These are phyloP conservation scores for Diaperis boleti DNA, from an alignment of 2,888 invertebrate species.

Conservation along the genomic window DNA sequence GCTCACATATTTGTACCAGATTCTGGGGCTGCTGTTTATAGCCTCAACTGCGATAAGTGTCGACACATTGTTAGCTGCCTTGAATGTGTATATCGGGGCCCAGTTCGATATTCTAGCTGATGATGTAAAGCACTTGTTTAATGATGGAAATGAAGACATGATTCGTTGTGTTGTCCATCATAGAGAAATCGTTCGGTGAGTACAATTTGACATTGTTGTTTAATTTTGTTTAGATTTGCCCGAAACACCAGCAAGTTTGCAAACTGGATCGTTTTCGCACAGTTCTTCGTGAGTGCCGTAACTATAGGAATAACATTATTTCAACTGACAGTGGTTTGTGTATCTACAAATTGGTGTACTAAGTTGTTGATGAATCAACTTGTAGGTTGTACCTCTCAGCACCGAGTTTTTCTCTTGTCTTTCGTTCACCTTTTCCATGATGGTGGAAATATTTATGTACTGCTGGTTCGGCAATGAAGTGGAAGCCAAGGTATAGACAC, in stretches of 20 bases:
- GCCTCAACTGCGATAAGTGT: background rate
- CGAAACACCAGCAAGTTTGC: conserved; percentile 2
- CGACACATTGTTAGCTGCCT: conserved; percentile 17
- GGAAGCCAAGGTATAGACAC: conserved; percentile 12
- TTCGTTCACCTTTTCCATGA: background rate
- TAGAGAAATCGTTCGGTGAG: conserved; percentile 2
- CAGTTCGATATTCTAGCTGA: conserved; percentile 13
- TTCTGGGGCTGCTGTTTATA: background rate
- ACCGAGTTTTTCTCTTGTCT: conserved; percentile 7
- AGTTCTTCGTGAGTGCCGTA: conserved; percentile 8
- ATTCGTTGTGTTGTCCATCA: conserved; percentile 12
- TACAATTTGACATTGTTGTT: background rate
- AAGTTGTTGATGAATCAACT: background rate
- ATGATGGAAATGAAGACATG: conserved; percentile 2
- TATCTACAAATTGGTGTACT: too few species aligned
- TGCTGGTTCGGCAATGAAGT: conserved; percentile 35
- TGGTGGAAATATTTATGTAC: conserved; percentile 21
- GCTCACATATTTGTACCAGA: conserved; percentile 16
- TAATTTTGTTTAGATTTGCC: conserved; percentile 6
- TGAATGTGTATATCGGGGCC: conserved; percentile 13
- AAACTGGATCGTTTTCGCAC: background rate
- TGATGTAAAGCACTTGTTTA: background rate
- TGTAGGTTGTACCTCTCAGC: conserved; percentile 1
- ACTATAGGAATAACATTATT: conserved; percentile 11
- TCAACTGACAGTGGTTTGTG: conserved; percentile 11